Conservation (phyloP, 2,113 vertebrate genomes). For the Sylvietta virens region DNA sequence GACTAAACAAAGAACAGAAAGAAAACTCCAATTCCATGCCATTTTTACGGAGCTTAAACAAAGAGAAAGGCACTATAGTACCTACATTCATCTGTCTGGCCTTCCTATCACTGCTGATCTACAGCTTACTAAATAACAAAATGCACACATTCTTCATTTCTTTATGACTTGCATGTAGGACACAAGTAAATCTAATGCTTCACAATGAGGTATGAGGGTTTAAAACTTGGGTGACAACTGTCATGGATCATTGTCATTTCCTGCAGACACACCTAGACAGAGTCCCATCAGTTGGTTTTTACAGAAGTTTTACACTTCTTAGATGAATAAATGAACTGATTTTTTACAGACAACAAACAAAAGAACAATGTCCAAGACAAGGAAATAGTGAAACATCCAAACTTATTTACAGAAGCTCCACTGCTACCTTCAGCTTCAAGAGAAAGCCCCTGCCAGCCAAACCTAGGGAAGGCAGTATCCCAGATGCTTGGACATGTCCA, state of each 20-base stretch:
- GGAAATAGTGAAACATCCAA: background rate
- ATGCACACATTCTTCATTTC: background rate
- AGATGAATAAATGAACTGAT: background rate
- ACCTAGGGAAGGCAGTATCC: background rate
- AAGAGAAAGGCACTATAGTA: background rate
- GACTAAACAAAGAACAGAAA: background rate
- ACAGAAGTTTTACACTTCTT: background rate
- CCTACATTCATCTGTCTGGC: background rate
- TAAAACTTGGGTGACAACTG: background rate
- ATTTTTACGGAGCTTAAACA: background rate
- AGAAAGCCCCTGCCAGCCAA: background rate
- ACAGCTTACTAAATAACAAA: background rate
- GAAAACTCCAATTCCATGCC: background rate
- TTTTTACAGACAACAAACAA: background rate
- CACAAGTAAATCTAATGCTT: background rate
- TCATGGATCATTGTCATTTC: background rate
- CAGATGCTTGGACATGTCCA: background rate
- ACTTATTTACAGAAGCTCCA: background rate
- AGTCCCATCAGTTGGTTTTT: background rate
- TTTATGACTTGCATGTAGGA: background rate
- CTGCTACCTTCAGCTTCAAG: background rate
- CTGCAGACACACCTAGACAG: background rate
- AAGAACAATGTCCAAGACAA: background rate
- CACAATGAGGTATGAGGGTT: background rate
- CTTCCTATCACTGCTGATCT: background rate